Evolutionary conservation across 2,113 vertebrate genomes (phyloP), one percentile per base, ranked within the genome.

Genomic region (Bujurquina vittata): DNA sequence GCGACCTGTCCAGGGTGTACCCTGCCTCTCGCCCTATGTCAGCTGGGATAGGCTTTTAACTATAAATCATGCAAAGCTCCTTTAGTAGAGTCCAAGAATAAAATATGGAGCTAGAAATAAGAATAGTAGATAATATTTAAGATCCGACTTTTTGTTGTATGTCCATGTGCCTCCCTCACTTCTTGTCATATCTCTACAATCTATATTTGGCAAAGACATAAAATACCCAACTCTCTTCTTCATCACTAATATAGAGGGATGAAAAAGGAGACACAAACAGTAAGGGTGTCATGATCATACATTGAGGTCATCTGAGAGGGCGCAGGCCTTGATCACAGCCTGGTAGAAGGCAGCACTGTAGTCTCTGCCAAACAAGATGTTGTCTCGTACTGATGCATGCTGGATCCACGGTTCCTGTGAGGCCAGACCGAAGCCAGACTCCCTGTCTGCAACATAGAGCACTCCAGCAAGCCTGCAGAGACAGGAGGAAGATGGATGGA

Each of bases 401-500:
- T 99, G 98, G 87, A 99, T 97, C 98, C 98, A 99, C 23, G 98
- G 96, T 79, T 99, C 98, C 95, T 99, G 98, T 3, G 96, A 91
- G 17, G 95, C 96, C 85, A 99, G 92, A 26, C 97, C 97, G 67
- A 99, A 99, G 77, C 98, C 98, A 37, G 86, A 85, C 77, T 97
- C 96, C 89, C 96, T 92, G 61, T 95, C 95, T 15, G 93, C 93
- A 10, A 98, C 94, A 2, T 95, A 96, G 10, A 99, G 92, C 26
- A 22, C 93, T 1, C 98, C 98, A 18, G 87, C 90, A 54, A 92
- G 92, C 91, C 98, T 99, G 94, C 46, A 90, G 60, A 91, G 61
- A 77, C 8, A 54, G 56, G 17, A 26, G 26, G 49, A 46, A 12
- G 18, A 49, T 0, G 10, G 14, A 63, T 4, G 5, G 55, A 35